A percentile compares a stretch with the other conserved stretches of the same genome.
Conservation (phyloP, 64 coral and sea anemone genomes). For the Platygyra sinensis region DNA sequence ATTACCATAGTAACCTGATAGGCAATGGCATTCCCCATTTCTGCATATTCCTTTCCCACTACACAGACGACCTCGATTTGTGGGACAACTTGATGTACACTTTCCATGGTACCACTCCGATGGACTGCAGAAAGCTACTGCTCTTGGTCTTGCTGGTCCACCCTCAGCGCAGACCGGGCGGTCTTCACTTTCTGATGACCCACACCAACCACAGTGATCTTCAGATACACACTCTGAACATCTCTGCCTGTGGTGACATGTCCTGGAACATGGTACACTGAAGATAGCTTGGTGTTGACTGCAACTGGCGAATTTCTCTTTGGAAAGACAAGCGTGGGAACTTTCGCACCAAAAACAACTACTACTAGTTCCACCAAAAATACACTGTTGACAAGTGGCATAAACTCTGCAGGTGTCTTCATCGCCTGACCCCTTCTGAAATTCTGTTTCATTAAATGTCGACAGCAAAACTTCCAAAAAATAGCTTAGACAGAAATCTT, state of each 20-base stretch:
- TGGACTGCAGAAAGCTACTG: slow-evolving; percentile 1
- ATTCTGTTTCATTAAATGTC: too few species aligned
- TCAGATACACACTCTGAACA: too few species aligned
- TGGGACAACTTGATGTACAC: slow-evolving; percentile 34
- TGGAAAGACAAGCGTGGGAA: background rate
- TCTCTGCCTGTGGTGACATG: too few species aligned
- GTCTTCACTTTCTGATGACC: background rate
- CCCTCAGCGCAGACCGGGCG: slow-evolving; percentile 11
- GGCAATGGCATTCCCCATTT: slow-evolving; percentile 39
- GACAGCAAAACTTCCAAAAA: background rate
- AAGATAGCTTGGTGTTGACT: too few species aligned
- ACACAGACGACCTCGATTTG: slow-evolving; percentile 14
- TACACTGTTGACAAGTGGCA: slow-evolving; percentile 34
- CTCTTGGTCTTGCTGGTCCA: background rate
- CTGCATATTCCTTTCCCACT: slow-evolving; percentile 47
- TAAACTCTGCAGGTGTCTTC: background rate
- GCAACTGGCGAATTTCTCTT: too few species aligned
- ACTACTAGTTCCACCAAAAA: slow-evolving; percentile 26
- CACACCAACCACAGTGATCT: too few species aligned
- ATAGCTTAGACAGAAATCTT: background rate
- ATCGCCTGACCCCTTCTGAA: too few species aligned
- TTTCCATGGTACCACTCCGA: slow-evolving; percentile 42
- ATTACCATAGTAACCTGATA: slow-evolving; percentile 49
- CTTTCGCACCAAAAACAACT: slow-evolving; percentile 67
- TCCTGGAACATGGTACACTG: too few species aligned